A percentile compares a stretch with the other conserved stretches of the same genome.
phyloP scores from a whole-genome alignment of 2,113 vertebrate species.

The Pelodiscus sinensis region DNA sequence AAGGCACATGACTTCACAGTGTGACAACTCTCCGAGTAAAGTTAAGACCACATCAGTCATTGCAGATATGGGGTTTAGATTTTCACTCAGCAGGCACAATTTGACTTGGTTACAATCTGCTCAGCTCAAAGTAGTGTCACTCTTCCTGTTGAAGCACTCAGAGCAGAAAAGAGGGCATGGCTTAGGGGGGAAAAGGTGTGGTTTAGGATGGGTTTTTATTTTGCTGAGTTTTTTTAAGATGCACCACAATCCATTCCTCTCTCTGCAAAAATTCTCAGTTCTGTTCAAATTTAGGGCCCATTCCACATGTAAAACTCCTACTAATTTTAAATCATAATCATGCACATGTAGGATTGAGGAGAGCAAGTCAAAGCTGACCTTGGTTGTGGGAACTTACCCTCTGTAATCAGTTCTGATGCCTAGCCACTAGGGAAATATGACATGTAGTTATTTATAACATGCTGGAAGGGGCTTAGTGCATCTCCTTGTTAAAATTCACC shows the following conservation, averaged over 20 bases:
- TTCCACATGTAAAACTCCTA: background rate
- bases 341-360: accelerated
- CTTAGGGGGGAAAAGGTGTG: background rate
- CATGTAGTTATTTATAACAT: background rate
- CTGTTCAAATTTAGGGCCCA: background rate
- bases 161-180: background rate
- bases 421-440: background rate
- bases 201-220: background rate
- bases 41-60: background rate
- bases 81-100: background rate
- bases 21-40: background rate
- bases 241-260: background rate
- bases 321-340: background rate
- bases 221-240: background rate
- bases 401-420: background rate
- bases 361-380: background rate
- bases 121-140: background rate
- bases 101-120: background rate
- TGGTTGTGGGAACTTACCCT: background rate
- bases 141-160: background rate
- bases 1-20: background rate
- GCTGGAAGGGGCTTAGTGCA: background rate
- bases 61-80: background rate
- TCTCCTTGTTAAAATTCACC: background rate
- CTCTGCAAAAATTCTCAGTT: background rate